Evolutionary conservation across 2,888 invertebrate genomes (phyloP).

Genomic region (Pemphredon lugubris): DNA sequence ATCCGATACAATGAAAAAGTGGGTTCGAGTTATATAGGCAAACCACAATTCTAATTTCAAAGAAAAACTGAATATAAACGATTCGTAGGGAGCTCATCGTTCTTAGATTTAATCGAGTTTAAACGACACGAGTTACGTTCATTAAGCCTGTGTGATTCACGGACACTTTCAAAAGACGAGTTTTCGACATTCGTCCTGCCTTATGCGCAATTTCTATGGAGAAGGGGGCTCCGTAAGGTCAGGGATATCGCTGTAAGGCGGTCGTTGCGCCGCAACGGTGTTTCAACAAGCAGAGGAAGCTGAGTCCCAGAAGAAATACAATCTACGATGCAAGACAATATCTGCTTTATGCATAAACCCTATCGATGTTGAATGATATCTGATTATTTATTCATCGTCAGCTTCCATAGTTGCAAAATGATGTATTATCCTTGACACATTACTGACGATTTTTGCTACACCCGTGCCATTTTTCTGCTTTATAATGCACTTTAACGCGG

Average conservation of each 20-base stretch:
- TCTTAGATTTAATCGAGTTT: slow-evolving; percentile 21
- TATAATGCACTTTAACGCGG: no score
- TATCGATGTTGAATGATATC: no score
- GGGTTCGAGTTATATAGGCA: no score
- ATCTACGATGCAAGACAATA: not conserved
- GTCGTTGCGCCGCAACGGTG: slow-evolving; percentile 48
- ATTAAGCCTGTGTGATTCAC: slow-evolving; percentile 70
- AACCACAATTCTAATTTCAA: no score
- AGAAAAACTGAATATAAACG: no score
- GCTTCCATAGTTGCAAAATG: no score
- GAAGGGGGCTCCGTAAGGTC: slow-evolving; percentile 74
- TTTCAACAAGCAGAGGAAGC: slow-evolving; percentile 29
- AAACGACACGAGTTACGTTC: slow-evolving; percentile 60
- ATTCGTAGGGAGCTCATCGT: no score
- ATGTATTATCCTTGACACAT: not conserved
- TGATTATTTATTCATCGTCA: no score
- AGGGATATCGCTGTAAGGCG: slow-evolving; percentile 73
- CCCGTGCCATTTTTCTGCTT: no score
- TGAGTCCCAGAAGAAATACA: slow-evolving; percentile 27
- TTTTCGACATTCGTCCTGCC: slow-evolving; percentile 76
- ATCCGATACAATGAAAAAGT: no score
- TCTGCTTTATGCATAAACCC: no score
- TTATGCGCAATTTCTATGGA: slow-evolving; percentile 73
- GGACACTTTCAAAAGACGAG: slow-evolving; percentile 74
- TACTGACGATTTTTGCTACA: not conserved